phyloP scores from a whole-genome alignment of 2,888 invertebrate genomes.

The Lamellibrachia columna region DNA sequence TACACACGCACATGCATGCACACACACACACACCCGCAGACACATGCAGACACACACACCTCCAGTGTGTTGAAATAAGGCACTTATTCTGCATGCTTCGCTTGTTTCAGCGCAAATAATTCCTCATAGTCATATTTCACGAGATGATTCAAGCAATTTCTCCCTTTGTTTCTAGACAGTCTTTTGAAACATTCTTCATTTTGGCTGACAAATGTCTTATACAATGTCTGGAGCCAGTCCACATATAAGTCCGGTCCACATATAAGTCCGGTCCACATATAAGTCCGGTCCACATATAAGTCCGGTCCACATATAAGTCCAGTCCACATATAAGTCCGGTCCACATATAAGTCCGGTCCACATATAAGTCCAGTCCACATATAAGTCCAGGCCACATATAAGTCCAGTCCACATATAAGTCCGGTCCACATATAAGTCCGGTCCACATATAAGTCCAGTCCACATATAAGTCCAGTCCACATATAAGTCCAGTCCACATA shows the following conservation, averaged over 20 bases:
- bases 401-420: not conserved
- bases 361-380: not conserved
- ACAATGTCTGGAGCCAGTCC: not conserved
- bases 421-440: too few species aligned
- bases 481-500: not conserved
- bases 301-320: not conserved
- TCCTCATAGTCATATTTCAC: not conserved
- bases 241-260: not conserved
- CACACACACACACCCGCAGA: too few species aligned
- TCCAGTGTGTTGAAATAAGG: not conserved
- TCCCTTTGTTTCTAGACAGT: not conserved
- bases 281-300: not conserved
- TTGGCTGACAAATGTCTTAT: not conserved
- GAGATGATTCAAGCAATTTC: not conserved
- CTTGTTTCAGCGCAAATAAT: not conserved
- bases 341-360: too few species aligned
- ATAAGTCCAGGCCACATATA: not conserved
- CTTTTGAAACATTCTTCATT: not conserved
- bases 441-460: not conserved
- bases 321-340: too few species aligned
- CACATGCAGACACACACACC: not conserved
- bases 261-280: too few species aligned
- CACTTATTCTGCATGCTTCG: conserved; percentile 4
- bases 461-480: not conserved
- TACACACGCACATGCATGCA: too few species aligned